These are phyloP conservation scores for Nasonia oneida DNA, from an alignment of 2,888 invertebrate genomes.

Conservation along the genomic window DNA sequence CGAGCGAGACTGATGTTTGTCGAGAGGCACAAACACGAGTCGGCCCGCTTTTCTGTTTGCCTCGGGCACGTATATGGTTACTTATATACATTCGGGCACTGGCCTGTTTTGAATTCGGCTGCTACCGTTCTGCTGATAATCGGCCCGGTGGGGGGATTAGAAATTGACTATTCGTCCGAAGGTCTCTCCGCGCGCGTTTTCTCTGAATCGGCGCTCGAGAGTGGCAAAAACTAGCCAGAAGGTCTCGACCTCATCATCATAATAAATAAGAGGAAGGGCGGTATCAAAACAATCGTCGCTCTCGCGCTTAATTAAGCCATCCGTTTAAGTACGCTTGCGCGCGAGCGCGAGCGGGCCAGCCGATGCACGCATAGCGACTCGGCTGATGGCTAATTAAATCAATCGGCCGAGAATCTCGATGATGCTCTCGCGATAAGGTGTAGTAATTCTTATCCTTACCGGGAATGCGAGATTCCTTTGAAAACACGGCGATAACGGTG, in stretches of 20 bases:
- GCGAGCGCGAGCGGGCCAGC: neutral
- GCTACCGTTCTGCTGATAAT: neutral
- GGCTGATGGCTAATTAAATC: neutral
- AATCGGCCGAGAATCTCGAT: neutral
- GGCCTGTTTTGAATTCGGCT: slow-evolving; percentile 7
- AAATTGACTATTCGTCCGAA: neutral
- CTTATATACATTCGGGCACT: neutral
- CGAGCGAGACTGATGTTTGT: neutral
- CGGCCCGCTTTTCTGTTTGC: too few species aligned
- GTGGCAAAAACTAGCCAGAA: neutral
- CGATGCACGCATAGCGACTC: neutral
- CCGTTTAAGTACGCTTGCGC: neutral
- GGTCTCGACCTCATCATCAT: neutral
- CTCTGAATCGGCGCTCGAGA: neutral
- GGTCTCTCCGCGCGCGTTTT: neutral
- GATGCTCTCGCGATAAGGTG: neutral
- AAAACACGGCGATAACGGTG: slow-evolving; percentile 5
- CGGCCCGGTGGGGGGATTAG: neutral
- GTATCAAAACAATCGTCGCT: neutral
- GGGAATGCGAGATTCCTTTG: slow-evolving; percentile 11
- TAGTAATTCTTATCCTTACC: slow-evolving; percentile 6
- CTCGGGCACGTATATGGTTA: too few species aligned
- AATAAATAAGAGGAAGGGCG: neutral
- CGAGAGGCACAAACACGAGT: neutral
- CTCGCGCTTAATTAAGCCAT: neutral